Base-by-base conservation (phyloP, 2,113 vertebrate genomes). In the Conger conger region DNA sequence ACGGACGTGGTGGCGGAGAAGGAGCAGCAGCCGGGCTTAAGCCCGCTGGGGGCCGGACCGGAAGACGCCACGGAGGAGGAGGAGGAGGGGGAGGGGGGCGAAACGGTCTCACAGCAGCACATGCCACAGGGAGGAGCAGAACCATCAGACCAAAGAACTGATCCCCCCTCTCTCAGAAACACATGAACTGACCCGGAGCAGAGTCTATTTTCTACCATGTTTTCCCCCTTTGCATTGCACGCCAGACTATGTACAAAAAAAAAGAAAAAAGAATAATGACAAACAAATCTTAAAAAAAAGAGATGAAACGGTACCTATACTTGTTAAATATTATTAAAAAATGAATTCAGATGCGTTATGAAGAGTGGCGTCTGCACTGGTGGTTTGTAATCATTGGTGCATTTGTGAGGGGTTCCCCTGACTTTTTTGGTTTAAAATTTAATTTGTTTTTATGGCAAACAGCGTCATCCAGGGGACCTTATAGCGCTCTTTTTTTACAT, bases 101-200 rank as follows among this genome's bases (percentile, higher is more conserved):
- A 88, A 81, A 84, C 60, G 8, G 83, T 86, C 81, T 88, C 89
- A 60, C 84, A 88, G 87, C 91, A 92, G 90, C 92, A 94, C 92
- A 94, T 87, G n/a, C 60, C 42, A 79, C 89, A 89, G 87, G 86
- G 88, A 38, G 86, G 88, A 38, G 76, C 76, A 89, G 91, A 92
- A 87, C 88, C 91, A 83, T 88, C 91, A 91, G 92, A 94, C 91
- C 93, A 94, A 94, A 94, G 94, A 94, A 94, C 94, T 95, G 93
- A 94, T 83, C 82, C 86, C 86, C 89, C 86, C 89, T 90, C 83
- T 86, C 89, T 85, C 90, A 93, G 85, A 91, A 86, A 90, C 84
- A 90, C 83, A 84, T 87, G 89, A 86, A 92, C 90, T 89, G 88
- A 92, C 88, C 57, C 87, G 87, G 88, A 86, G 81, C 85, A 88